Base-by-base conservation (phyloP, 2,113 vertebrate species). In the Malurus cyaneus region DNA sequence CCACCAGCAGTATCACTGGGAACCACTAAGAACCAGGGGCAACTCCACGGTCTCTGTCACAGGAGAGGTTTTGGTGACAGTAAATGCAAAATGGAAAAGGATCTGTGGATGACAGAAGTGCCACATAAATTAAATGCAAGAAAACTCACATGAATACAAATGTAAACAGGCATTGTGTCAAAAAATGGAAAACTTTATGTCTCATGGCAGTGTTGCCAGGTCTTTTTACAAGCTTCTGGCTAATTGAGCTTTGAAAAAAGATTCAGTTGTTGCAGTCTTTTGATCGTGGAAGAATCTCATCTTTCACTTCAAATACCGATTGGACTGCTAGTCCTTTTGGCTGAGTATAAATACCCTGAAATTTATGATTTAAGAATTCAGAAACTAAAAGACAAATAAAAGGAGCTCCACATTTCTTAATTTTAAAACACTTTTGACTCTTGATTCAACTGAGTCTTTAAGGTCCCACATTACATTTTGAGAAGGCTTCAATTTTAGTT, bases 381-480 rank as follows among this genome's bases (percentile, higher is more conserved):
- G 76, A 88, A 96, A 78, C 8, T 8, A 69, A 79, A 71, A 66
- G 39, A 65, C 18, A 94, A 95, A 88, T 78, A 66, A 80, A 93
- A 80, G 47, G 52, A 86, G 1, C 12, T 34, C 8, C 0, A 1
- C 26, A 54, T 80, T 88, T 83, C 73, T 78, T 73, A 66, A 57
- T 70, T 93, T 73, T 12, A 61, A 93, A 88, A 66, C 11, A 80
- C 46, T 86, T 91, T 54, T 86, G 71, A 77, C 42, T 66, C 32
- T 39, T 78, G 77, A 80, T 90, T 90, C 47, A 71, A 41, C 29
- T 47, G 76, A 34, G 0, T 5, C 47, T 89, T 92, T 78, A 62
- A 81, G 84, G 44, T 17, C 41, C 21, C 1, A 3, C 32, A 36
- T 14, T 73, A 71, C 50, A 69, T 92, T 87, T 57, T 6, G 1